phyloP scores from a whole-genome alignment of 2,797 vertebrate genomes.

The Siniperca undulata region DNA sequence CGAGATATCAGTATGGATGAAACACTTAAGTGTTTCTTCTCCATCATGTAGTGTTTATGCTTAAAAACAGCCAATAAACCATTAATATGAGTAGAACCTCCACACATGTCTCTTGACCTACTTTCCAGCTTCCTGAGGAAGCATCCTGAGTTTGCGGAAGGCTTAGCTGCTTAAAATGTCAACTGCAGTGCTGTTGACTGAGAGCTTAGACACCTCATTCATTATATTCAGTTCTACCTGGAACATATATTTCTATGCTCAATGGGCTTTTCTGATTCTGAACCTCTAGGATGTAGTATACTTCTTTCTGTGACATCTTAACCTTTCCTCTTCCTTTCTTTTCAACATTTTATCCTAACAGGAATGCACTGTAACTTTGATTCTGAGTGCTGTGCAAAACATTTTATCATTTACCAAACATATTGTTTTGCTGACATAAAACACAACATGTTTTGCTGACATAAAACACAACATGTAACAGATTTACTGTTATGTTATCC shows the following conservation, averaged over 20 bases:
- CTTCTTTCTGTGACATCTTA: background rate
- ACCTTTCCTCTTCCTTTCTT: background rate
- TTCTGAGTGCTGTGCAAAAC: background rate
- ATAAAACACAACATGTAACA: background rate
- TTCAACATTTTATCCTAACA: no score
- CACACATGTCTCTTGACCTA: conserved; percentile 55
- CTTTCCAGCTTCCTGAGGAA: conserved; percentile 66
- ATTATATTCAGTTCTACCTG: conserved; percentile 21
- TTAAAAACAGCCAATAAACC: conserved; percentile 28
- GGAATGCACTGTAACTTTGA: no score
- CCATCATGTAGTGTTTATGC: background rate
- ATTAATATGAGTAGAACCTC: conserved; percentile 32
- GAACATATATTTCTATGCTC: background rate
- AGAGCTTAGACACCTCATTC: conserved; percentile 19
- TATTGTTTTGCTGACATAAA: background rate
- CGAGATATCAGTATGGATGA: background rate
- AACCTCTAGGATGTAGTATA: background rate
- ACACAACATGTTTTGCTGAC: conserved; percentile 2
- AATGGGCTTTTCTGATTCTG: background rate
- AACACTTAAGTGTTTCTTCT: conserved; percentile 11
- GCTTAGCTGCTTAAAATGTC: conserved; percentile 31
- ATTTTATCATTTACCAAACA: background rate
- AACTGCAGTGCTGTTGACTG: conserved; percentile 25
- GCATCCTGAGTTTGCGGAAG: conserved; percentile 30
- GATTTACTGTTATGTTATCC: background rate